phyloP scores from a whole-genome alignment of 2,888 invertebrate genomes.

The Lithophane socia region DNA sequence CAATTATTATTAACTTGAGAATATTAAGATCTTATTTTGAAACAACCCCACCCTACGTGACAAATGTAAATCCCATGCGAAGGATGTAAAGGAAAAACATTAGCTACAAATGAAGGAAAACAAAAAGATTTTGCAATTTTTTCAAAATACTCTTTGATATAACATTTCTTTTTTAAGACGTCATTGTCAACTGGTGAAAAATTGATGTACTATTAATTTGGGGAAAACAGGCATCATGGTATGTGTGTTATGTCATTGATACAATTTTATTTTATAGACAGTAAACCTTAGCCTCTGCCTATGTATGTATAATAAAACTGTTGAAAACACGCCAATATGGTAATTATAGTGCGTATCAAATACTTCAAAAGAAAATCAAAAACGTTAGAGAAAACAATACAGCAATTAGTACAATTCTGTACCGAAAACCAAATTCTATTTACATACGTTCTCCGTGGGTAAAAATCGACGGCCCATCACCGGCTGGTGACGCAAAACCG shows the following conservation, averaged over 20 bases:
- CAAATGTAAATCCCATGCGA: background rate
- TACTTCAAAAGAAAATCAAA: background rate
- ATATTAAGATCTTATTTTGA: background rate
- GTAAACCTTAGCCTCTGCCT: too few species aligned
- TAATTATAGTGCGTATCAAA: background rate
- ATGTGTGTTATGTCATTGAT: background rate
- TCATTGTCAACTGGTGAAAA: background rate
- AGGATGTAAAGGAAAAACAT: slow-evolving; percentile 3
- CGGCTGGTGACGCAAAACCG: background rate
- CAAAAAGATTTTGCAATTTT: background rate
- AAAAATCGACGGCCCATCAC: slow-evolving; percentile 4
- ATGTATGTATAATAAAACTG: background rate
- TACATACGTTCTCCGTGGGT: background rate
- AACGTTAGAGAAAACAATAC: slow-evolving; percentile 1
- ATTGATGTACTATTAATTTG: background rate
- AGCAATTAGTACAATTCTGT: slow-evolving; percentile 25
- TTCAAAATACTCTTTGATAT: background rate
- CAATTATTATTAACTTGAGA: too few species aligned
- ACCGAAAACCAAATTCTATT: background rate
- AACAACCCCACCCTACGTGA: background rate
- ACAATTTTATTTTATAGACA: background rate
- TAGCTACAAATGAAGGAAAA: background rate
- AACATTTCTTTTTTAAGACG: background rate
- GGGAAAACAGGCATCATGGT: background rate
- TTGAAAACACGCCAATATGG: background rate